Percentiles rank a stretch among this genome's conserved stretches.
phyloP scores from a whole-genome alignment of 1,140 invertebrate species.

The Frieseomelitta varia region DNA sequence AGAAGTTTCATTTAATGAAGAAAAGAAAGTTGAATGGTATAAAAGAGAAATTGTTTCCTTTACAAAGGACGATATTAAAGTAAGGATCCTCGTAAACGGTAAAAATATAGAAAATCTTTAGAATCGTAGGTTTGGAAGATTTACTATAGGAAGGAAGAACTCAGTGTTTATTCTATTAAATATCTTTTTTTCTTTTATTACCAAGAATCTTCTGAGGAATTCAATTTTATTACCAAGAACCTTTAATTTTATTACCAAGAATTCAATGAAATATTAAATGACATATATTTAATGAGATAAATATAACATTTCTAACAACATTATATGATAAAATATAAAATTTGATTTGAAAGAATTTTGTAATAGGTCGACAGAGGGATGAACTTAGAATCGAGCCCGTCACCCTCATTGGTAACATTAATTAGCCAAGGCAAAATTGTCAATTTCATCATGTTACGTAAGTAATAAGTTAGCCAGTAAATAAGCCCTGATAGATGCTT shows the following conservation, averaged over 20 bases:
- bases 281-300: no score
- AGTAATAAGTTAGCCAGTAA: constrained; percentile 77
- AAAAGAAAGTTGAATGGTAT: background rate
- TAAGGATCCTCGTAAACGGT: background rate
- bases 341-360: background rate
- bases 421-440: constrained; percentile 63
- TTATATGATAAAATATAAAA: background rate
- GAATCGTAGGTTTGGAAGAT: no score
- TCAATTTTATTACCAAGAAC: background rate
- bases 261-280: background rate
- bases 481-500: constrained; percentile 74
- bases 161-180: no score
- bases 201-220: background rate
- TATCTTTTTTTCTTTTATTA: no score
- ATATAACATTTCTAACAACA: no score
- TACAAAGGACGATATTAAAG: background rate
- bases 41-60: background rate
- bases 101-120: background rate
- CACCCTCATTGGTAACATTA: background rate
- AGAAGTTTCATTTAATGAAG: background rate
- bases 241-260: background rate
- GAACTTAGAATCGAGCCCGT: background rate
- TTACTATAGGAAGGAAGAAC: no score
- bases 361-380: no score
- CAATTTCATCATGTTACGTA: constrained; percentile 76